Percentiles rank a stretch among this genome's conserved stretches.
phyloP scores from a whole-genome alignment of 2,113 vertebrate genomes.

The Columbina picui region DNA sequence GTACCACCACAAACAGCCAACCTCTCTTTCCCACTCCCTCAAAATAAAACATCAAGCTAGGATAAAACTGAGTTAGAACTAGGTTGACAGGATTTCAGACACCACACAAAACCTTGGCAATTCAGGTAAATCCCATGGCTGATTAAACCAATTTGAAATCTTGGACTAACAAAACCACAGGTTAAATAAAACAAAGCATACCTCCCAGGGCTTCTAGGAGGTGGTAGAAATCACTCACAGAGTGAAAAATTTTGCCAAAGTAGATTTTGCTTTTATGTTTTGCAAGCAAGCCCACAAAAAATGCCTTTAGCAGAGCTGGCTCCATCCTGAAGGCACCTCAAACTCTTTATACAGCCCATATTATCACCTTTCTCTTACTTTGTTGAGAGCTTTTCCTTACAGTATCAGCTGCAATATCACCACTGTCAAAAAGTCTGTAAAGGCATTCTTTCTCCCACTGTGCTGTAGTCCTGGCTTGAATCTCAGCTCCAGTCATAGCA shows the following conservation, averaged over 20 bases:
- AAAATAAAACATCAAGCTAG: background rate
- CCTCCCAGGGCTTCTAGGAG: background rate
- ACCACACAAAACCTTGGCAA: background rate
- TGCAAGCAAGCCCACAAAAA: background rate
- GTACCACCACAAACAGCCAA: background rate
- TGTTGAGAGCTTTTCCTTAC: background rate
- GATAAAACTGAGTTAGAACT: background rate
- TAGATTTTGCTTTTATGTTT: background rate
- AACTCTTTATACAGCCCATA: background rate
- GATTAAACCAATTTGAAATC: background rate
- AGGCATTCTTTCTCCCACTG: background rate
- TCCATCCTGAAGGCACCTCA: background rate
- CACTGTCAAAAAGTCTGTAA: background rate
- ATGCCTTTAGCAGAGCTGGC: background rate
- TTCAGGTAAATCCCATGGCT: background rate
- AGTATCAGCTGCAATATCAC: background rate
- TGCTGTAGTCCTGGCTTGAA: background rate
- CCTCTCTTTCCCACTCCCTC: background rate
- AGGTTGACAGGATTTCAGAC: background rate
- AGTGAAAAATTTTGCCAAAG: background rate
- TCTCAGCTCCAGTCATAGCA: background rate
- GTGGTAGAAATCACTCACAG: background rate
- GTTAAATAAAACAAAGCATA: background rate
- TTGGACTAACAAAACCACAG: background rate
- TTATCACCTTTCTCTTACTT: background rate